Conservation (phyloP, 2,113 vertebrate species). For the Phylloscopus whistleri region DNA sequence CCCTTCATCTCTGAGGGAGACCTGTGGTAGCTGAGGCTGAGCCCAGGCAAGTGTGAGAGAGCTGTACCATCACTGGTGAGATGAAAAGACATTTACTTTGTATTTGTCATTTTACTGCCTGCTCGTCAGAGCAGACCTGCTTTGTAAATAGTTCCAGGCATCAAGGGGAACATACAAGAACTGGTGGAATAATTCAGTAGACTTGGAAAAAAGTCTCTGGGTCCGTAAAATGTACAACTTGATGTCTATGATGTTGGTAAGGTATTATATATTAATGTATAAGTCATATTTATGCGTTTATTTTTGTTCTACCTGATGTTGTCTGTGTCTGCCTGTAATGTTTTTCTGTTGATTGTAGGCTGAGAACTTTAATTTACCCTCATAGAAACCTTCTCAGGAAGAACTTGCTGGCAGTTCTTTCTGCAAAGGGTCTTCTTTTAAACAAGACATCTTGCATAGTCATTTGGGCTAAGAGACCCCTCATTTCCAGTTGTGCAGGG, state of each 20-base stretch:
- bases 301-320: background rate
- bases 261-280: background rate
- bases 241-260: background rate
- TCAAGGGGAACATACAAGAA: background rate
- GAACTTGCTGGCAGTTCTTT: background rate
- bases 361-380: background rate
- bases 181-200: background rate
- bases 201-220: background rate
- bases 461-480: background rate
- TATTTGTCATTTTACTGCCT: background rate
- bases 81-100: background rate
- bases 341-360: background rate
- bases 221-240: background rate
- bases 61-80: background rate
- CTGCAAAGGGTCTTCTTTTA: background rate
- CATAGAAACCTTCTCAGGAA: background rate
- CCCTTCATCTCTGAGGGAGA: background rate
- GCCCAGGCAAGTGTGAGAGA: background rate
- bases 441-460: background rate
- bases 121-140: background rate
- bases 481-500: background rate
- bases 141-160: background rate
- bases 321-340: background rate
- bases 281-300: background rate
- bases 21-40: background rate